Evolutionary conservation across 2,888 invertebrate genomes (phyloP), one percentile per base, ranked within the genome.

Genomic region (Panopea generosa): DNA sequence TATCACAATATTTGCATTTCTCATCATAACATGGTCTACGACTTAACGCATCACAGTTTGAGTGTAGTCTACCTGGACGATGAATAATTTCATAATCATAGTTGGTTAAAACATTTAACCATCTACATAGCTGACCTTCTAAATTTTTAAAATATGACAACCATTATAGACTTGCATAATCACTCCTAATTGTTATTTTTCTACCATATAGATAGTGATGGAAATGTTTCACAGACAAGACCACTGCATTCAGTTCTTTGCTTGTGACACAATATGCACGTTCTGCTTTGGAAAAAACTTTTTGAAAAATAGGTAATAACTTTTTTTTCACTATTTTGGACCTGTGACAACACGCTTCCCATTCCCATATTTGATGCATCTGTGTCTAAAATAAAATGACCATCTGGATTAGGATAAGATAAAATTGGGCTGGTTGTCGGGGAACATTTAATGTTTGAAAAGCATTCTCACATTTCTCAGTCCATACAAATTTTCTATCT

Each of bases 311-410:
- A 45, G 6, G n/a, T 4, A 18, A 45, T 69, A 14, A 62, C 40
- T n/a, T 53, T 24, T 29, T 71, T 57, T 11, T 40, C 20, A 4
- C 40, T 38, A 20, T 57, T 38, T 33, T 53, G 53, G 2, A 61
- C 27, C 24, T 70, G 47, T 9, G 57, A 70, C 11, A 70, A 27
- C 20, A 70, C 70, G 11, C 40, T 53, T 14, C 45, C 70, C 6
- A 55, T 27, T 11, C 40, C 62, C 26, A 24, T 16, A 24, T 55
- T 38, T 14, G 24, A 52, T 9, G 61, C 69, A 57, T 69, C 61
- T 11, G 62, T 69, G 45, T 69, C 62, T 14, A 68, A 38, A 20
- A 68, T 59, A 45, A 63, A 63, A 4, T 45, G 4, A 45, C 20
- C 45, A 45, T 45, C 16, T 18, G 4, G n/a, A 9, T 6, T 45